A percentile compares a stretch with the other conserved stretches of the same genome.
These are phyloP conservation scores for Pseudorasbora parva DNA, from an alignment of 2,113 vertebrate species.

Conservation along the genomic window DNA sequence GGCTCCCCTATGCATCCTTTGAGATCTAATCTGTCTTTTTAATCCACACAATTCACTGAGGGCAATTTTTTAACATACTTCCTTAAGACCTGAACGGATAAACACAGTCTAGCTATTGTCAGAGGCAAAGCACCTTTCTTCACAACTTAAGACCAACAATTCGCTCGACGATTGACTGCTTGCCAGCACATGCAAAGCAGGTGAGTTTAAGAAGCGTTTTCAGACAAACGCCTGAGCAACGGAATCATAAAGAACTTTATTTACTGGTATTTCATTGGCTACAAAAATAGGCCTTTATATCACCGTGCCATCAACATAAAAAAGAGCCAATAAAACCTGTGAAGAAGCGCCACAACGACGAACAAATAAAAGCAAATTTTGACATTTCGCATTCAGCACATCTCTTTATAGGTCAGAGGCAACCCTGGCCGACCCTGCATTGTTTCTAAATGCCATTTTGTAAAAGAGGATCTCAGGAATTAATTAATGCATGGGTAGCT, in stretches of 20 bases:
- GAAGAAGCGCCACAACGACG: conserved; percentile 63
- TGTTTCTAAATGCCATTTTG: conserved; percentile 83
- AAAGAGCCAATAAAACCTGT: conserved; percentile 68
- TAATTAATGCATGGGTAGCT: conserved; percentile 81
- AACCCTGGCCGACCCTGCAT: conserved; percentile 78
- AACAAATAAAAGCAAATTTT: conserved; percentile 82
- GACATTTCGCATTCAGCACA: conserved; percentile 78
- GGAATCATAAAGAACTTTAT: conserved; percentile 78
- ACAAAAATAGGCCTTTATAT: conserved; percentile 69
- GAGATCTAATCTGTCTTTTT: conserved; percentile 79
- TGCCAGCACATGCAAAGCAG: conserved; percentile 76
- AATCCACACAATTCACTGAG: conserved; percentile 72
- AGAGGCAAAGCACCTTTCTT: conserved; percentile 76
- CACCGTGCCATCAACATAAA: conserved; percentile 72
- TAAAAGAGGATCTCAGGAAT: conserved; percentile 72
- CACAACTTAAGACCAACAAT: conserved; percentile 77
- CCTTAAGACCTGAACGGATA: conserved; percentile 78
- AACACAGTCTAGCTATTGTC: conserved; percentile 79
- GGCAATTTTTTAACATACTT: conserved; percentile 77
- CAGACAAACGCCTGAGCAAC: conserved; percentile 71
- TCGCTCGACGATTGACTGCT: conserved; percentile 71
- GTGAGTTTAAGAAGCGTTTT: conserved; percentile 67
- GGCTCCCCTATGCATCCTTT: conserved; percentile 75
- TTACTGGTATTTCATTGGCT: conserved; percentile 73
- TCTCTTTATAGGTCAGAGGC: conserved; percentile 81